These are phyloP conservation scores for Calameuta filiformis DNA, from an alignment of 2,888 invertebrate species.

Conservation along the genomic window DNA sequence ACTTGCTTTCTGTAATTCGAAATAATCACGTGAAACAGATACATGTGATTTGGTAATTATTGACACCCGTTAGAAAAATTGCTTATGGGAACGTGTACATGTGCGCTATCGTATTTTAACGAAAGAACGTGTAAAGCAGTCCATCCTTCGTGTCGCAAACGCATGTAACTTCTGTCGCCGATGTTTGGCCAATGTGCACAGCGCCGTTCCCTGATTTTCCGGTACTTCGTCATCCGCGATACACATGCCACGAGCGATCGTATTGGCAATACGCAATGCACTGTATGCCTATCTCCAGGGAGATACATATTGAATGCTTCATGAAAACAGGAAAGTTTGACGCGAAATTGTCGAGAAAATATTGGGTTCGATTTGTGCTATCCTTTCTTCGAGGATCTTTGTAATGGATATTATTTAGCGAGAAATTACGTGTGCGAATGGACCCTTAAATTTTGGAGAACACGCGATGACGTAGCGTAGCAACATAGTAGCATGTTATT, in stretches of 20 bases:
- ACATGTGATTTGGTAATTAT: constrained; percentile 46
- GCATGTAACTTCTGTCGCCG: not conserved
- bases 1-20: not conserved
- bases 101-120: not conserved
- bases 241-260: not conserved
- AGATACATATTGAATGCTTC: not conserved
- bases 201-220: not conserved
- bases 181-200: not conserved
- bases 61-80: constrained; percentile 39
- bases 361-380: not conserved
- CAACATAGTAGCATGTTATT: not conserved
- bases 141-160: not conserved
- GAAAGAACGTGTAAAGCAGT: not conserved
- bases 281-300: not conserved
- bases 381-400: not conserved
- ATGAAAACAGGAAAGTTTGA: not conserved
- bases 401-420: not conserved
- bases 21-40: constrained; percentile 32
- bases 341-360: not conserved
- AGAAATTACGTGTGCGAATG: too few relatives aligned
- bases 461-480: not conserved
- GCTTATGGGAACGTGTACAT: not conserved
- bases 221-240: not conserved
- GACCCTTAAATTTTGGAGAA: not conserved
- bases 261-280: not conserved